Conservation (phyloP, 2,113 vertebrate genomes). For the Drymodes brunneopygia region DNA sequence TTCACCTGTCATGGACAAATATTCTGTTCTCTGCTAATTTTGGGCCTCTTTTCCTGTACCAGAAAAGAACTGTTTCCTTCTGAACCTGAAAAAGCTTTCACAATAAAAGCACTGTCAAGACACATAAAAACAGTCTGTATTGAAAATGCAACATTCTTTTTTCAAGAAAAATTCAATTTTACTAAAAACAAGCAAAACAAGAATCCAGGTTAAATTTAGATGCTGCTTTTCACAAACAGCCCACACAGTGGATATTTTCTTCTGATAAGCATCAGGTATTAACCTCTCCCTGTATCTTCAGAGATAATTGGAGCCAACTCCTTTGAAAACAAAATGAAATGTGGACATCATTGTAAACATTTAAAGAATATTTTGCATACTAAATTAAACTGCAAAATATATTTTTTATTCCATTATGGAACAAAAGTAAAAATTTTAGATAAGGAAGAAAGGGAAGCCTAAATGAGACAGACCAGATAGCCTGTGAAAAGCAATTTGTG, state of each 20-base stretch:
- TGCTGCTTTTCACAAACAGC: neutral
- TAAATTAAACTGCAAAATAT: neutral
- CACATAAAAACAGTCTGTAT: neutral
- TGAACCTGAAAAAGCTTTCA: neutral
- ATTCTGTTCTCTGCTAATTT: neutral
- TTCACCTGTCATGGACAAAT: neutral
- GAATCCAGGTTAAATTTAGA: conserved; percentile 1
- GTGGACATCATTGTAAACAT: neutral
- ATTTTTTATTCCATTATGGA: neutral
- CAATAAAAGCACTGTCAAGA: neutral
- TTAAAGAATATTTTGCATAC: neutral
- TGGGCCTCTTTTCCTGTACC: neutral
- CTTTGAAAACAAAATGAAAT: neutral
- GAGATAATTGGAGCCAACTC: neutral
- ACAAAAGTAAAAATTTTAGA: neutral
- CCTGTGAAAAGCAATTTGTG: neutral
- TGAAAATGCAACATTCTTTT: neutral
- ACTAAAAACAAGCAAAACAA: neutral
- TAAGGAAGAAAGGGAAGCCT: neutral
- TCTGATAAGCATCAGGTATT: conserved; percentile 16
- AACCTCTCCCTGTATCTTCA: neutral
- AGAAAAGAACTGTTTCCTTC: neutral
- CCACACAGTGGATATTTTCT: conserved; percentile 18
- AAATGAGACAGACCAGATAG: neutral
- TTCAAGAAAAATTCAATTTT: neutral